Base-by-base conservation (phyloP, 1,140 invertebrate species). In the Drosophila grimshawi region DNA sequence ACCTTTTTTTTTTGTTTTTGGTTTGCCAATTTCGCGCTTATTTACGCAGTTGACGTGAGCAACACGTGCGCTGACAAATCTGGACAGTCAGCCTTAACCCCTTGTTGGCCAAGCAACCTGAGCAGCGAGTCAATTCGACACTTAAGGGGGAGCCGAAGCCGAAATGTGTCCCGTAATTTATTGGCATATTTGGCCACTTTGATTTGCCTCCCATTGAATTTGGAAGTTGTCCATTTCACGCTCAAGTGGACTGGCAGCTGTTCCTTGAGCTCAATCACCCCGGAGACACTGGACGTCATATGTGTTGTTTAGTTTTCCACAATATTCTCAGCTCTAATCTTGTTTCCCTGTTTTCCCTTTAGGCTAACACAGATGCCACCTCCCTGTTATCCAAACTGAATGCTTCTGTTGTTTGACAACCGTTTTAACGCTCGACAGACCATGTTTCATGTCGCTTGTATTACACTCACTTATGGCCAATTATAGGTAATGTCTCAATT, bases 401-500 rank as follows among this genome's bases (percentile, higher is more conserved):
- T 3, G 29, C 61, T 45, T 52, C n/a, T 70, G 32, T 41, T 65
- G 48, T 67, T 86, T 88, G 77, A 88, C 83, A 86, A 61, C 65
- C 82, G 76, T 76, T 60, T 41, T 64, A 81, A 64, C 64, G 46
- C 56, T 59, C 41, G 41, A 4, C 43, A 69, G 33, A 51, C 39
- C 56, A 56, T 68, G 64, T 57, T 69, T 41, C 64, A 78, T 71
- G 78, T 79, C 61, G 70, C 78, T 86, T 46, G 80, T 69, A 81
- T 73, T 81, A 65, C 80, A 81, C 80, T 75, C 80, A 88, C 83
- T 88, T 85, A 88, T 65, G 77, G 64, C 80, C 83, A 88, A 88
- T 88, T 88, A 88, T 69, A 57, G 77, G 71, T 88, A 88, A 88
- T 88, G 85, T 89, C 83, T 88, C 83, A 88, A 88, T 88, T 88